These are phyloP conservation scores for Astatotilapia flaviijosephi DNA, from an alignment of 2,113 vertebrate genomes.

Conservation along the genomic window DNA sequence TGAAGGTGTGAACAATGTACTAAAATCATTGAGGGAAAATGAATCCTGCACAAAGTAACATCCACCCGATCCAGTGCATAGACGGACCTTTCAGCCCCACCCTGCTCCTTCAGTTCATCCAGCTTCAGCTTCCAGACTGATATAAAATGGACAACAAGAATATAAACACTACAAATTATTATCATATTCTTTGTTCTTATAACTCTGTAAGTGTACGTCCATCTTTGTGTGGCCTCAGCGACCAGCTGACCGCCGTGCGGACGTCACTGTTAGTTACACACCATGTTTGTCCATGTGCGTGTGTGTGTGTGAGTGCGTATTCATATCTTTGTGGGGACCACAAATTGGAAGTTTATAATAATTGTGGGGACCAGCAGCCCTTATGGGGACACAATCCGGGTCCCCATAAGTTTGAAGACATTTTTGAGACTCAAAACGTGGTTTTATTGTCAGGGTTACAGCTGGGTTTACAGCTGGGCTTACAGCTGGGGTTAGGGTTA, in stretches of 20 bases:
- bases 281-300: not conserved
- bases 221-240: not conserved
- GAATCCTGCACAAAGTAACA: not conserved
- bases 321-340: not conserved
- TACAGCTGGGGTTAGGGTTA: accelerated
- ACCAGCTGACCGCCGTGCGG: not conserved
- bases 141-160: not conserved
- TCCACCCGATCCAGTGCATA: not conserved
- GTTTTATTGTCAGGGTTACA: not conserved
- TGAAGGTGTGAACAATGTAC: not conserved
- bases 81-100: not conserved
- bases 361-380: not conserved
- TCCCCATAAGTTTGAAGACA: not conserved
- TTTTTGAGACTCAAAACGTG: not conserved
- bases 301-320: accelerated
- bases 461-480: accelerated
- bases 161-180: not conserved
- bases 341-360: not conserved
- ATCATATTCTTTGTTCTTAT: not conserved
- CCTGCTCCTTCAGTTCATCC: not conserved
- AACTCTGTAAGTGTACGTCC: not conserved
- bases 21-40: not conserved
- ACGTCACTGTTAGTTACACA: not conserved
- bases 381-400: not conserved
- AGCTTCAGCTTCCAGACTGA: not conserved